These are phyloP conservation scores for Pterocles gutturalis DNA, from an alignment of 2,113 vertebrate genomes.

Conservation along the genomic window DNA sequence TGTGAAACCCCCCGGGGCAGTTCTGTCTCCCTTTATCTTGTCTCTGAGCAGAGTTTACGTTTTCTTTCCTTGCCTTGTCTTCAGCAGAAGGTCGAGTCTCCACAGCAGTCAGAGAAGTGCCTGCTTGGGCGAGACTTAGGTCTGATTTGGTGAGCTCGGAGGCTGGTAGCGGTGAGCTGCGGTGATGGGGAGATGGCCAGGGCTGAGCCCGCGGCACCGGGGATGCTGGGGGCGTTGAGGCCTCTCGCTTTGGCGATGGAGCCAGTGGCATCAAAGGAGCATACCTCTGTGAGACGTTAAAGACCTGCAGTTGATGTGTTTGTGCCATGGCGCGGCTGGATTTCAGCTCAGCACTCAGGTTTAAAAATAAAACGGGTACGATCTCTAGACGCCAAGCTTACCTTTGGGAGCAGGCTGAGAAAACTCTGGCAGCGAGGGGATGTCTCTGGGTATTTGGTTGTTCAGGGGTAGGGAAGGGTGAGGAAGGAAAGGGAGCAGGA, in stretches of 20 bases:
- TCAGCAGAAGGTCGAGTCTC: not conserved
- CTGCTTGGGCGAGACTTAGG: not conserved
- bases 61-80: not conserved
- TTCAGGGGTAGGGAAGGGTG: too few species aligned
- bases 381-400: not conserved
- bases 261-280: not conserved
- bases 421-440: not conserved
- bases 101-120: not conserved
- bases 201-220: not conserved
- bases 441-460: not conserved
- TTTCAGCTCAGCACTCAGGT: not conserved
- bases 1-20: not conserved
- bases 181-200: rapidly evolving
- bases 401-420: not conserved
- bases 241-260: not conserved
- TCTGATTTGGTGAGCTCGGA: not conserved
- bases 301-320: too few species aligned
- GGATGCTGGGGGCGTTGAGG: not conserved
- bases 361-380: not conserved
- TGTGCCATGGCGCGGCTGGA: rapidly evolving
- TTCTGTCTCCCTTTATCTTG: not conserved
- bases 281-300: not conserved
- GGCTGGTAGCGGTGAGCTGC: not conserved
- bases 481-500: not conserved
- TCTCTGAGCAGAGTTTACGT: not conserved